A percentile compares a stretch with the other conserved stretches of the same genome.
These are phyloP conservation scores for Xanthia icteritia DNA, from an alignment of 2,888 invertebrate species.

Conservation along the genomic window DNA sequence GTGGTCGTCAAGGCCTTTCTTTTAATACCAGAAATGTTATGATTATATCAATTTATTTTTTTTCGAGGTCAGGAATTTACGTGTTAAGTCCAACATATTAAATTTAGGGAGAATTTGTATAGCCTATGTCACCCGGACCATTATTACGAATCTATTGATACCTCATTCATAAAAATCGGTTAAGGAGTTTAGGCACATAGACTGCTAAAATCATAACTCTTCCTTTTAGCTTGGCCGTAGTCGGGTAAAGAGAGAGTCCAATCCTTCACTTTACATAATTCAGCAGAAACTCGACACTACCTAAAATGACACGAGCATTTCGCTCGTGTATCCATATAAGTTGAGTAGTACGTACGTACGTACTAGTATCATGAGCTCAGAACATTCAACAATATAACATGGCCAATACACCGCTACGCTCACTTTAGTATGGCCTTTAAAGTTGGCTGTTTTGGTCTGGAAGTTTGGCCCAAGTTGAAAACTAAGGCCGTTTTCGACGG, in stretches of 20 bases:
- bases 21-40: no score
- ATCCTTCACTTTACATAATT: constrained; percentile 12
- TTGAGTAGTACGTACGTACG: constrained; percentile 15
- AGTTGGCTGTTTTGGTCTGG: constrained; percentile 67
- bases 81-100: no score
- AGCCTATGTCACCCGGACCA: no score
- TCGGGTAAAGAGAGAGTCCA: constrained; percentile 1
- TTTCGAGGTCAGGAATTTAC: no score
- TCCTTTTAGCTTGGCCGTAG: no score
- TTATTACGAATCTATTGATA: no score
- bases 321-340: constrained; percentile 18
- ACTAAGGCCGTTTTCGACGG: background rate
- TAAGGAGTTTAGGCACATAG: no score
- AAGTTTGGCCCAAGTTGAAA: constrained; percentile 54
- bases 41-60: no score
- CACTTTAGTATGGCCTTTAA: constrained; percentile 72
- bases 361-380: constrained; percentile 57
- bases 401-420: constrained; percentile 70
- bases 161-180: no score
- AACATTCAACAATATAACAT: constrained; percentile 70
- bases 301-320: constrained; percentile 11
- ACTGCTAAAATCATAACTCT: no score
- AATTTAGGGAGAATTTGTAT: no score
- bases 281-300: constrained; percentile 9
- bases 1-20: no score